A percentile compares a stretch with the other conserved stretches of the same genome.
phyloP scores from a whole-genome alignment of 2,888 invertebrate species.

The Temnothorax rugatulus region DNA sequence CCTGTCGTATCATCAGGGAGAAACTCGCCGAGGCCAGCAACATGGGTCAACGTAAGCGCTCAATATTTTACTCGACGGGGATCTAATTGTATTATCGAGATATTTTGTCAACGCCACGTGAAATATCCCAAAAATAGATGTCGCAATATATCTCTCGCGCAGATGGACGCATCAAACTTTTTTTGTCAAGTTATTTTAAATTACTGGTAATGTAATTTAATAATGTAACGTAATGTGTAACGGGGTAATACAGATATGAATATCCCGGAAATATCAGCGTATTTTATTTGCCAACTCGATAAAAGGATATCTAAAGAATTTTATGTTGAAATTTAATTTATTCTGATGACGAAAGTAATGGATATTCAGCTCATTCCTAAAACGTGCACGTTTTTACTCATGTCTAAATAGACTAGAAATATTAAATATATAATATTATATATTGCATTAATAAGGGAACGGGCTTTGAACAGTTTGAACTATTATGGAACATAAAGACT shows the following conservation, averaged over 20 bases:
- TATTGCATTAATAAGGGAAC: too few relatives aligned
- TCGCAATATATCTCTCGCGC: neutral
- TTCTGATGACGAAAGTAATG: neutral
- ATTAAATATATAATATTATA: slow-evolving; percentile 4
- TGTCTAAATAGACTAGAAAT: neutral
- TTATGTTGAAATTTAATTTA: neutral
- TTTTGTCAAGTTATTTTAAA: neutral
- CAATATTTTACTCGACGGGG: slow-evolving; percentile 14
- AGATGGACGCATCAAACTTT: neutral
- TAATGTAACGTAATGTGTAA: too few relatives aligned
- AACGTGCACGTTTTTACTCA: neutral
- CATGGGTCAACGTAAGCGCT: slow-evolving; percentile 94
- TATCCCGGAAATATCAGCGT: neutral
- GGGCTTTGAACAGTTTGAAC: too few relatives aligned
- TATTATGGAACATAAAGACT: too few relatives aligned
- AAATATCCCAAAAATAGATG: neutral
- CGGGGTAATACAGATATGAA: neutral
- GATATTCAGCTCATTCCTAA: neutral
- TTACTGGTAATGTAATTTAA: neutral
- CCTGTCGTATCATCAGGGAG: slow-evolving; percentile 97
- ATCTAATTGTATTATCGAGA: neutral
- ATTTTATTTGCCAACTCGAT: neutral
- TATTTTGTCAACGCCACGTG: neutral
- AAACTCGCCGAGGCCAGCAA: slow-evolving; percentile 95
- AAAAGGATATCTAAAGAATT: neutral